A percentile compares a stretch with the other conserved stretches of the same genome.
These are phyloP conservation scores for Polymixis lichenea DNA, from an alignment of 2,888 invertebrate species.

Conservation along the genomic window DNA sequence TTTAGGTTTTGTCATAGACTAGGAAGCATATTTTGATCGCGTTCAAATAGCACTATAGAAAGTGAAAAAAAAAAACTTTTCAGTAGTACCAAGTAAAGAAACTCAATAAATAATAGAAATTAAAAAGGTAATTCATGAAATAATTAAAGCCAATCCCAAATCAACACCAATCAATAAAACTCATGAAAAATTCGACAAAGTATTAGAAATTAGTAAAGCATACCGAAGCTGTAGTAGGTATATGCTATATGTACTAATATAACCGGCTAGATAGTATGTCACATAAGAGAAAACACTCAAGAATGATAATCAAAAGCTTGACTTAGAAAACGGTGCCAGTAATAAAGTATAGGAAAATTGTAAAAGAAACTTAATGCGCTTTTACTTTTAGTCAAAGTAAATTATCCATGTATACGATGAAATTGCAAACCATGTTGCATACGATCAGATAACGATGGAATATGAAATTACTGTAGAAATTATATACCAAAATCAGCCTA, in stretches of 20 bases:
- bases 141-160: neutral
- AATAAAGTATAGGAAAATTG: conserved; percentile 46
- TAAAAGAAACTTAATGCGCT: conserved; percentile 27
- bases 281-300: conserved; percentile 38
- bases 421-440: conserved; percentile 1
- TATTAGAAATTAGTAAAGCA: neutral
- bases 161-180: neutral
- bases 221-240: neutral
- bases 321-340: conserved; percentile 40
- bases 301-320: conserved; percentile 27
- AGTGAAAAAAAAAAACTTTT: too few species aligned
- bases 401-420: conserved; percentile 30
- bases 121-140: too few species aligned
- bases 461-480: conserved; percentile 23
- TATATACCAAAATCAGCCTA: too few species aligned
- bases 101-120: too few species aligned
- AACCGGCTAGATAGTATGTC: neutral
- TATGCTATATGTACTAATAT: neutral
- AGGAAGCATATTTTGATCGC: neutral
- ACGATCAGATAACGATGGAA: conserved; percentile 12
- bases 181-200: neutral
- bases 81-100: too few species aligned
- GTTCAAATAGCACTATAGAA: too few species aligned
- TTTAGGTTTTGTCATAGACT: neutral
- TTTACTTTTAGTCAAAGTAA: conserved; percentile 36